Evolutionary conservation across 2,888 invertebrate species (phyloP), one percentile per base, ranked within the genome.

Genomic region (Drosophila pegasa): DNA sequence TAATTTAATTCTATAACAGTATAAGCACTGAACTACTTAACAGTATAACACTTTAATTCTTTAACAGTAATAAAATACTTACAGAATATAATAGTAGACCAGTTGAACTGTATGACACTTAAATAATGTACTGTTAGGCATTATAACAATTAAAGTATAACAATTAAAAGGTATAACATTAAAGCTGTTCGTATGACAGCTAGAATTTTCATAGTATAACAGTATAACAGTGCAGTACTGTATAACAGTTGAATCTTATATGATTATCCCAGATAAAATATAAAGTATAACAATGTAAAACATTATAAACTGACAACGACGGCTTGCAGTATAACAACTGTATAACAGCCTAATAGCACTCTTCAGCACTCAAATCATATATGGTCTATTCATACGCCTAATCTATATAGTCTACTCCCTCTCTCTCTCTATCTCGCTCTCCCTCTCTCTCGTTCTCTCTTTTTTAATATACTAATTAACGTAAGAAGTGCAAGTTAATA

Each of bases 401-500:
- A 62, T 40, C 22, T 41, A 58, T 52, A 43, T 50, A 51, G 57
- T 76, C 38, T 66, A 22, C 16, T 25, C 25, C 16, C 37, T 52
- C 31, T 48, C 48, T 67, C 14, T 58, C 20, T 18, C 27, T 27
- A 33, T 41, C 20, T 40, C 43, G 51, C 22, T 58, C 10, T 40
- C 22, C 40, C 20, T 66, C n/a, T 56, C 8, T 60, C 38, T 40
- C 48, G 40, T 9, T 33, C 27, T 54, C 31, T 66, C 27, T 52
- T 9, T 48, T 20, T 38, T 43, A 37, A 18, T 27, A 41, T 48
- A 38, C 38, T 37, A 14, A 63, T 54, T 27, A 60, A 51, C 41
- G 22, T 48, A 43, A 43, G 74, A 75, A 90, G 91, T 84, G 86
- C 73, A 90, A 91, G 78, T 78, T 91, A 73, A 79, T 91, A 70